Conservation (phyloP, 2,888 invertebrate genomes). For the Parapristionchus giblindavisi region DNA sequence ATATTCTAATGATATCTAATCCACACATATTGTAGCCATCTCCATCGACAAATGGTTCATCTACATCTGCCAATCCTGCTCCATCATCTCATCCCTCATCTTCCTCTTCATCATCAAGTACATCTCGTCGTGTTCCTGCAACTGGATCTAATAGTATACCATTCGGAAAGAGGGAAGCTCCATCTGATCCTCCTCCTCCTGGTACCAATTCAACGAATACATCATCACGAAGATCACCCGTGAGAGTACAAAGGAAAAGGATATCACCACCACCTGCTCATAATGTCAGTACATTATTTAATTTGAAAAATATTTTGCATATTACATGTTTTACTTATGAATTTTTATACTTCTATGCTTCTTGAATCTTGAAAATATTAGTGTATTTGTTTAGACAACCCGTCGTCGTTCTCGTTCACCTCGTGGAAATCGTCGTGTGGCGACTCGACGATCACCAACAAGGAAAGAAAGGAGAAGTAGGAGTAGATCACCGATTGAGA, state of each 20-base stretch:
- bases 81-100: constrained; percentile 15
- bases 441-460: constrained; percentile 53
- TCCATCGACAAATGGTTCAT: background rate
- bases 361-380: background rate
- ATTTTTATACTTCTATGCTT: background rate
- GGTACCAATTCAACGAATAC: constrained; percentile 21
- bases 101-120: background rate
- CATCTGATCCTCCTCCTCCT: constrained; percentile 32
- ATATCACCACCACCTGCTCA: constrained; percentile 51
- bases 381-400: background rate
- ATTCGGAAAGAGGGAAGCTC: background rate
- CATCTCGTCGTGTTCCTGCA: background rate
- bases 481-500: constrained; percentile 43
- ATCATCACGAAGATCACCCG: constrained; percentile 34
- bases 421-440: constrained; percentile 50
- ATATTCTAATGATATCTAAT: background rate
- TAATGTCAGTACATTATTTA: constrained; percentile 16
- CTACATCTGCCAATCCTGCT: constrained; percentile 3
- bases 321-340: background rate
- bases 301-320: too few relatives aligned
- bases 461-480: constrained; percentile 38
- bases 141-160: background rate
- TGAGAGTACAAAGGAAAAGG: constrained; percentile 43
- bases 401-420: constrained; percentile 45
- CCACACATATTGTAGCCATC: background rate